Conservation (phyloP, 2,113 vertebrate genomes). For the Gymnobelideus leadbeateri region DNA sequence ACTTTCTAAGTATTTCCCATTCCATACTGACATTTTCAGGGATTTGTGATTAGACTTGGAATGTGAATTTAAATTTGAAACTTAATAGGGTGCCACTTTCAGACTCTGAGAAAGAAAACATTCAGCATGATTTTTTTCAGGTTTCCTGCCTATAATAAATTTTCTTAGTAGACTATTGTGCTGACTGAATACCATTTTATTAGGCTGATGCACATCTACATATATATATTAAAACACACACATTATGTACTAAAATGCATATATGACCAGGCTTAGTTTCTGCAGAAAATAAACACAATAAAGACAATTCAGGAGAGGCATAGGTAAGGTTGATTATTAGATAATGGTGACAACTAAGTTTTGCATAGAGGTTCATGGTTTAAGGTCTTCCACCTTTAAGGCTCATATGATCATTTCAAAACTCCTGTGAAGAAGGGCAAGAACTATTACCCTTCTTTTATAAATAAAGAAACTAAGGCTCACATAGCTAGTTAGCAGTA, state of each 20-base stretch:
- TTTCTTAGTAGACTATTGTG: background rate
- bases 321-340: background rate
- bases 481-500: background rate
- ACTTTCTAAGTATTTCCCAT: slow-evolving; percentile 33
- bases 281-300: background rate
- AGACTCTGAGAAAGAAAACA: slow-evolving; percentile 41
- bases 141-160: slow-evolving; percentile 13
- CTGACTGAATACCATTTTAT: background rate
- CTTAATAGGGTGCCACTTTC: background rate
- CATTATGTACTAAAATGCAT: background rate
- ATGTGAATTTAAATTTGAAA: background rate
- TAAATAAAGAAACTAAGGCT: background rate
- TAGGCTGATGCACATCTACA: background rate
- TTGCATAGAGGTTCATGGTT: background rate
- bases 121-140: slow-evolving; percentile 5
- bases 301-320: background rate
- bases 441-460: background rate
- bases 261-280: background rate
- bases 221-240: background rate
- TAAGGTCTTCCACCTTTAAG: background rate
- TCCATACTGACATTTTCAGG: slow-evolving; percentile 33
- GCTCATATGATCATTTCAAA: background rate
- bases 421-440: background rate
- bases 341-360: background rate
- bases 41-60: slow-evolving; percentile 30